Percentiles rank a stretch among this genome's conserved stretches.
Evolutionary conservation across 1,140 invertebrate genomes (phyloP).

Genomic region (Bombus pascuorum): DNA sequence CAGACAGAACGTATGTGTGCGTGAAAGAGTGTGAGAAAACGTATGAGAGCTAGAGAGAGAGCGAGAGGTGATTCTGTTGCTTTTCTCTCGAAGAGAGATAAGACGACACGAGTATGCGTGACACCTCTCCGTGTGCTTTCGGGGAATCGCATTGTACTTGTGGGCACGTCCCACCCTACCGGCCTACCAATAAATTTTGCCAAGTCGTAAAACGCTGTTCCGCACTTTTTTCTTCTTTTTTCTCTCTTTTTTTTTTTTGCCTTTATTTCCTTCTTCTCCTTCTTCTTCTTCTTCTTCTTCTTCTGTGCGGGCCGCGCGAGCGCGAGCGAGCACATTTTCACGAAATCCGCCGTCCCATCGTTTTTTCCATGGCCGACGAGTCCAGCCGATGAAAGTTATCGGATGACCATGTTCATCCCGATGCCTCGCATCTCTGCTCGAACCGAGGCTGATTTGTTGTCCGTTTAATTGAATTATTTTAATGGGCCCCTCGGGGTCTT

Average conservation of each 20-base stretch:
- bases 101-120: constrained; percentile 55
- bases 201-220: constrained; percentile 71
- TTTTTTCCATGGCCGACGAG: not conserved
- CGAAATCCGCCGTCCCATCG: constrained; percentile 1
- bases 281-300: not conserved
- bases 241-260: not conserved
- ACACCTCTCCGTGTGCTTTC: constrained; percentile 68
- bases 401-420: constrained; percentile 41
- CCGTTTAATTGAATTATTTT: constrained; percentile 52
- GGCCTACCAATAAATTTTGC: constrained; percentile 76
- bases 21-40: not conserved
- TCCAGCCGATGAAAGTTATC: constrained; percentile 34
- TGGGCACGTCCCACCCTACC: constrained; percentile 68
- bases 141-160: constrained; percentile 75
- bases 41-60: not conserved
- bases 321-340: constrained; percentile 35
- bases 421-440: not conserved
- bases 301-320: not conserved
- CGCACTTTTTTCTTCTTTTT: constrained; percentile 3
- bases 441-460: constrained; percentile 33
- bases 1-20: not conserved
- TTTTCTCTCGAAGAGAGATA: constrained; percentile 55
- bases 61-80: constrained; percentile 32
- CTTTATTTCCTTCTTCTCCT: too few relatives aligned
- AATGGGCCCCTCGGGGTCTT: constrained; percentile 35